Base-by-base conservation (phyloP, 1,140 invertebrate species). In the Papilio polytes region DNA sequence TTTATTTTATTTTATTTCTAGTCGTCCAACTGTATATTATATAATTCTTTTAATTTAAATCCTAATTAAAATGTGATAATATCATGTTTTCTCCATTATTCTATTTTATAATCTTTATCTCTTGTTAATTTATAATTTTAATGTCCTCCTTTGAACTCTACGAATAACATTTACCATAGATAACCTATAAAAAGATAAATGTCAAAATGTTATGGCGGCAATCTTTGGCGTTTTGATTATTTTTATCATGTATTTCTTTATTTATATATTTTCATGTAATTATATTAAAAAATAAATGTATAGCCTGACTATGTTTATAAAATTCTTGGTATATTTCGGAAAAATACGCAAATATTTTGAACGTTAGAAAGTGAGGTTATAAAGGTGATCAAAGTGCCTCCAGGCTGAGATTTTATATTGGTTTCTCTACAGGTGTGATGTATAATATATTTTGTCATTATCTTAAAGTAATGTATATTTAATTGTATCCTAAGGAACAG, bases 141-240 rank as follows among this genome's bases (percentile, higher is more conserved):
- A 66, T 66, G 22, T 31, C 15, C 9, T 31, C 12, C 9, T 66
- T 31, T 31, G 63, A 66, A 26, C 22, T 66, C 26, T 0, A 22
- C 22, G 12, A 66, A 66, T 66, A 66, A 31, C 63, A 63, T 63
- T 22, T 63, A 20, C 56, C 22, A 66, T 66, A 66, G 63, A 66
- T 66, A 66, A 66, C 63, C 63, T 66, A 66, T 31, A 66, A 66
- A 31, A 31, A 66, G 22, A 31, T 15, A 66, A 66, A 66, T 31
- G 63, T 66, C 26, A 66, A 66, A 66, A 66, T 66, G 26, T 66
- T 66, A 66, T 66, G 63, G 63, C 63, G 63, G 63, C 12, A 66
- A 66, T 63, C 10, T 26, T 63, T 13, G 7, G 3, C 36, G 6
- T 15, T 66, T 66, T 13, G 12, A 31, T 66, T 66, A 66, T 13